A percentile compares a stretch with the other conserved stretches of the same genome.
Conservation (phyloP, 2,113 vertebrate genomes). For the Chrysochloris asiatica region DNA sequence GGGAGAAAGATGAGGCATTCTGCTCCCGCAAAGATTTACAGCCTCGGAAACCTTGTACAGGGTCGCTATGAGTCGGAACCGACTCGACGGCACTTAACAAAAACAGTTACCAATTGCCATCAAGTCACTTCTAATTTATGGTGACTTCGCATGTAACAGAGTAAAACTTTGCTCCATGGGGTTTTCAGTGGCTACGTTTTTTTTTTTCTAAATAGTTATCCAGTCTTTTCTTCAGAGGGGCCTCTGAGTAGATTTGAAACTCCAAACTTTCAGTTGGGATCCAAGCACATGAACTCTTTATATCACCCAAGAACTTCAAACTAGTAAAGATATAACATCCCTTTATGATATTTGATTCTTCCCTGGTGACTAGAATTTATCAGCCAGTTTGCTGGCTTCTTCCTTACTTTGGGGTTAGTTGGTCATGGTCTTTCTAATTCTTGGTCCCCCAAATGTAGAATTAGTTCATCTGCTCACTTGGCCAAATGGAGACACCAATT, state of each 20-base stretch:
- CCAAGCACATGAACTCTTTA: background rate
- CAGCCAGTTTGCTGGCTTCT: constrained; percentile 5
- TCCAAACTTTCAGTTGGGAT: background rate
- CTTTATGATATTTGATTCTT: background rate
- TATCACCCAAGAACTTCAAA: background rate
- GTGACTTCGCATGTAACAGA: background rate
- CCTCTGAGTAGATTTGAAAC: background rate
- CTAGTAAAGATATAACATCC: background rate
- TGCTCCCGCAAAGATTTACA: too few relatives aligned
- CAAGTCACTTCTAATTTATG: background rate
- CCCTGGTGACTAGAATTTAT: background rate
- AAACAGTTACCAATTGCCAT: background rate
- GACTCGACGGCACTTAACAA: too few relatives aligned
- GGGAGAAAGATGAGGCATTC: too few relatives aligned
- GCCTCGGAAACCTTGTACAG: too few relatives aligned
- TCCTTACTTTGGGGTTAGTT: constrained; percentile 39
- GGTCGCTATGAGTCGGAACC: too few relatives aligned
- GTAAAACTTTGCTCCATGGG: background rate
- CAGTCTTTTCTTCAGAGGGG: background rate
- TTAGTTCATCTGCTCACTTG: constrained; percentile 22
- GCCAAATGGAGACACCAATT: constrained; percentile 33
- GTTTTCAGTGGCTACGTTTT: background rate
- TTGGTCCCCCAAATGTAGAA: background rate
- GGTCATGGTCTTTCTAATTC: background rate
- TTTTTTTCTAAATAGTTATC: background rate